A percentile compares a stretch with the other conserved stretches of the same genome.
phyloP scores from a whole-genome alignment of 2,888 invertebrate genomes.

The Habroteleia sp. region DNA sequence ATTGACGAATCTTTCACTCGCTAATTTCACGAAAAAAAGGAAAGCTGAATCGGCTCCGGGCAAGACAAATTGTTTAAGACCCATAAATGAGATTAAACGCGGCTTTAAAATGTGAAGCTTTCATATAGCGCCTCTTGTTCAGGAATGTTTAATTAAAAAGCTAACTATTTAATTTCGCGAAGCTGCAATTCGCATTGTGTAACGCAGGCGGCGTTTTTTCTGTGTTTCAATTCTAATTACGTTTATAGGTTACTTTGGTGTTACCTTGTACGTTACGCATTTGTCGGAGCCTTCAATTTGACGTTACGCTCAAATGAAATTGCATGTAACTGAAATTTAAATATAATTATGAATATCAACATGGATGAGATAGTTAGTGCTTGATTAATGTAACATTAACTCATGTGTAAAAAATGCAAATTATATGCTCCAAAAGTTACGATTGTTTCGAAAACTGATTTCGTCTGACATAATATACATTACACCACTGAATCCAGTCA shows the following conservation, averaged over 20 bases:
- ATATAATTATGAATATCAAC: slow-evolving; percentile 44
- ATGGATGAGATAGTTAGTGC: slow-evolving; percentile 17
- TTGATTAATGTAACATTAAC: slow-evolving; percentile 35
- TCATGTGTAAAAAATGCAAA: slow-evolving; percentile 26
- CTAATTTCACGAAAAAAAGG: neutral
- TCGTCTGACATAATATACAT: slow-evolving; percentile 23
- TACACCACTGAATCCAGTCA: slow-evolving; percentile 21
- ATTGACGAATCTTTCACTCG: neutral
- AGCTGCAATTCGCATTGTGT: slow-evolving; percentile 9
- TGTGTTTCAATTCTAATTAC: no score
- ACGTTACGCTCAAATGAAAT: slow-evolving; percentile 27
- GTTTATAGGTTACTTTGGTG: neutral
- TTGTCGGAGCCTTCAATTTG: slow-evolving; percentile 12
- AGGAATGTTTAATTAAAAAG: slow-evolving; percentile 43
- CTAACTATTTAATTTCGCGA: slow-evolving; percentile 34
- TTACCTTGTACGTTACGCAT: slow-evolving; percentile 14
- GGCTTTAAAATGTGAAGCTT: slow-evolving; percentile 1
- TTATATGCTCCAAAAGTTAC: slow-evolving; percentile 24
- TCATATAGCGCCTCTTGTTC: slow-evolving; percentile 8
- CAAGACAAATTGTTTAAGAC: slow-evolving; percentile 8
- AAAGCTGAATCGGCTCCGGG: neutral
- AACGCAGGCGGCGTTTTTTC: neutral
- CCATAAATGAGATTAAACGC: slow-evolving; percentile 15
- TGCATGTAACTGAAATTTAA: slow-evolving; percentile 31
- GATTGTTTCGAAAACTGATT: slow-evolving; percentile 27